A percentile compares a stretch with the other conserved stretches of the same genome.
These are phyloP conservation scores for Sciurus vulgaris DNA, from an alignment of 2,797 vertebrate species.

Conservation along the genomic window DNA sequence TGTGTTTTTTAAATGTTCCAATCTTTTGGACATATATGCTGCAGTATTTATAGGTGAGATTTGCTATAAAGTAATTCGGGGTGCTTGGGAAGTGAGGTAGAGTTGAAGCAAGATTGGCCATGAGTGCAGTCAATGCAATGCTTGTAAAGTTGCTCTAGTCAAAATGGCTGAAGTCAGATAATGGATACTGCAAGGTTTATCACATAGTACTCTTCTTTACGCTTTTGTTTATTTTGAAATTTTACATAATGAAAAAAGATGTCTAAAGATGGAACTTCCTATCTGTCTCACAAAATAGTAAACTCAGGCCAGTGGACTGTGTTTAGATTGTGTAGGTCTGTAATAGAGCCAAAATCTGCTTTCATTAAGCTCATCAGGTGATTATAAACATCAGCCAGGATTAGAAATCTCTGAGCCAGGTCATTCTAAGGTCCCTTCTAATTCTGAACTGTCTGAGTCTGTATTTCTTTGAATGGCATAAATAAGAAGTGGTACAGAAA, in stretches of 20 bases:
- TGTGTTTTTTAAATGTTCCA: neutral
- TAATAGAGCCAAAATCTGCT: neutral
- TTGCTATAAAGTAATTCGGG: neutral
- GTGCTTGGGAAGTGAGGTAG: neutral
- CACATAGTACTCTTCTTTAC: neutral
- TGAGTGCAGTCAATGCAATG: too few relatives aligned
- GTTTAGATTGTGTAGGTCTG: neutral
- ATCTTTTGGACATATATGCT: neutral
- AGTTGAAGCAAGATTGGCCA: neutral
- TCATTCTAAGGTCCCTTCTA: neutral
- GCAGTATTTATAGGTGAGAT: neutral
- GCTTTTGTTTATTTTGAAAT: neutral
- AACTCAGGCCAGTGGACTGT: too few relatives aligned
- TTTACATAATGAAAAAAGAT: neutral
- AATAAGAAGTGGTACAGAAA: neutral
- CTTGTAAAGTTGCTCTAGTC: neutral
- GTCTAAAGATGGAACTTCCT: too few relatives aligned
- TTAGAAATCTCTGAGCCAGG: neutral
- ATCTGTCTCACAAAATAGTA: too few relatives aligned
- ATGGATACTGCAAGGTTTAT: neutral
- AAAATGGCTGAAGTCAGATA: neutral
- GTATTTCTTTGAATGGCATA: neutral
- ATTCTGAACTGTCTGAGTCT: neutral
- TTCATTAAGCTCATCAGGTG: neutral
- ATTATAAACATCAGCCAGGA: neutral